Evolutionary conservation across 2,113 vertebrate species (phyloP).

Genomic region (Corythaixoides concolor): DNA sequence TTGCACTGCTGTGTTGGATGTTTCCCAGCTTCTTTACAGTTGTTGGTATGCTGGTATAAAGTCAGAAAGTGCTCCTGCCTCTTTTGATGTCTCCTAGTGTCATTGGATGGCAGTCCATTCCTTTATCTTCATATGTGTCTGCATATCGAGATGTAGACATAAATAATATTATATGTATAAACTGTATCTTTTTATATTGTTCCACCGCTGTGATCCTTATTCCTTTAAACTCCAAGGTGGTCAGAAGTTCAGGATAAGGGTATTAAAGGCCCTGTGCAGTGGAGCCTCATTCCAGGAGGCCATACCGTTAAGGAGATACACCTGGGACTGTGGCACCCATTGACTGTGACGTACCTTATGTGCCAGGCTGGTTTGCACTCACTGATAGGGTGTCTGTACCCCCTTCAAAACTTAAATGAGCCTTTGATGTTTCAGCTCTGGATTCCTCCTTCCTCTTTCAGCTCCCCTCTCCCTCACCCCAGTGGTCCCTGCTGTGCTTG

Average conservation of each 20-base stretch:
- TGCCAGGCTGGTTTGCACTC: background rate
- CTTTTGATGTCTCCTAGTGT: background rate
- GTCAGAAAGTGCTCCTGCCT: background rate
- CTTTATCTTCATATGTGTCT: background rate
- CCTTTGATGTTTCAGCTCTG: background rate
- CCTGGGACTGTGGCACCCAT: fast-evolving
- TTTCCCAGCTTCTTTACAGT: background rate
- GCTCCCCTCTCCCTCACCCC: background rate
- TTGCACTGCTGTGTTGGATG: background rate
- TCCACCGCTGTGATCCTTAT: background rate
- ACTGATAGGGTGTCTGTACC: no score
- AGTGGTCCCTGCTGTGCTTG: fast-evolving
- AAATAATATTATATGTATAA: background rate
- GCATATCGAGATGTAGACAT: background rate
- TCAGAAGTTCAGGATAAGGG: background rate
- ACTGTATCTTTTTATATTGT: background rate
- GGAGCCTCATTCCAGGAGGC: background rate
- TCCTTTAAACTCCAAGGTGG: background rate
- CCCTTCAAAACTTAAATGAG: background rate
- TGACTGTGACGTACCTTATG: background rate
- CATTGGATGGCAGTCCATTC: background rate
- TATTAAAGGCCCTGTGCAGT: background rate
- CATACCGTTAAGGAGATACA: background rate
- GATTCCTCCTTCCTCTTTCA: background rate
- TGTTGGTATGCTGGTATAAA: background rate